phyloP scores from a whole-genome alignment of 2,113 vertebrate species.

The Garra rufa region DNA sequence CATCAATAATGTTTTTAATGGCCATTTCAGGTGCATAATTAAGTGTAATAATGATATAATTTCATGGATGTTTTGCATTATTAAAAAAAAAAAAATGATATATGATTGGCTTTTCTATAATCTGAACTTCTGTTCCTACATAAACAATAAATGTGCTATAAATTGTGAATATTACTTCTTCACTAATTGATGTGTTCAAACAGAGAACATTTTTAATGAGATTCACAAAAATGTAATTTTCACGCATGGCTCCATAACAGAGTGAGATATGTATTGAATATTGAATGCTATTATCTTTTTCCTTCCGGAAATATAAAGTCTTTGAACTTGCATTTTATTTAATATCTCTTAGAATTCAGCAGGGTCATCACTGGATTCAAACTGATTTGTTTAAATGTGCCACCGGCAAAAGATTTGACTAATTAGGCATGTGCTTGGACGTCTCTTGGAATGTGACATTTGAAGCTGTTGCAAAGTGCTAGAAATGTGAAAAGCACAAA shows the following conservation, averaged over 20 bases:
- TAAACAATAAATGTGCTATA: neutral
- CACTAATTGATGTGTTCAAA: slow-evolving; percentile 11
- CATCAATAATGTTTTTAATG: slow-evolving; percentile 4
- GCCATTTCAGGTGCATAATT: neutral
- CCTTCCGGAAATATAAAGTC: slow-evolving; percentile 21
- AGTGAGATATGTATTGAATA: slow-evolving; percentile 23
- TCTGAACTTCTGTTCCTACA: neutral
- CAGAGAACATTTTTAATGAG: slow-evolving; percentile 10
- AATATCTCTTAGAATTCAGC: slow-evolving; percentile 65
- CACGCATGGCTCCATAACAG: slow-evolving; percentile 30
- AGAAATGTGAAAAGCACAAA: slow-evolving; percentile 59
- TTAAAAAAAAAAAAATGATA: neutral
- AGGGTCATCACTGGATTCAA: slow-evolving; percentile 66
- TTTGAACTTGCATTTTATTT: slow-evolving; percentile 58
- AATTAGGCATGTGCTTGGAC: slow-evolving; percentile 65
- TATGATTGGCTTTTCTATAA: neutral
- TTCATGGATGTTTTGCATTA: slow-evolving; percentile 1
- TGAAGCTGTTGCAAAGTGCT: slow-evolving; percentile 45
- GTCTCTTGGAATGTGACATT: slow-evolving; percentile 52
- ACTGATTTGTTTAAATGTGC: slow-evolving; percentile 70
- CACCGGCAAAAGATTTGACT: slow-evolving; percentile 63
- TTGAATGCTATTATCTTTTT: slow-evolving; percentile 30
- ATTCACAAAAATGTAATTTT: slow-evolving; percentile 27
- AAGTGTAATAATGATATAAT: neutral
- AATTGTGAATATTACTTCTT: neutral